phyloP scores from a whole-genome alignment of 2,797 vertebrate genomes.

The Chaunax sp. region DNA sequence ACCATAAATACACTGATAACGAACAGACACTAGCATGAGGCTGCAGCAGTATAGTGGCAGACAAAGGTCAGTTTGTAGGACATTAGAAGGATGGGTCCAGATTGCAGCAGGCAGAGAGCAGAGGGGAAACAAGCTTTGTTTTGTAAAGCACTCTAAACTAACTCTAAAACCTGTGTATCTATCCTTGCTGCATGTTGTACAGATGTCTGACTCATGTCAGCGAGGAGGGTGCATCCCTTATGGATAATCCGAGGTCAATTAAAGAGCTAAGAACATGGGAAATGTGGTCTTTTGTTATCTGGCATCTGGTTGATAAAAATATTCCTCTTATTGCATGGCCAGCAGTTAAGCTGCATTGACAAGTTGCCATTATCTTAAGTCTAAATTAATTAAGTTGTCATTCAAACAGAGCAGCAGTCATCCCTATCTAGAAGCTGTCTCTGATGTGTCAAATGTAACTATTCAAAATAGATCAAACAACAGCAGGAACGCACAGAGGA shows the following conservation, averaged over 20 bases:
- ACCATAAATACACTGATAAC: conserved; percentile 7
- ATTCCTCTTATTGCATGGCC: conserved; percentile 10
- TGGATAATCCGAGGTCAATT: conserved; percentile 1
- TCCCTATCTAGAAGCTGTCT: neutral
- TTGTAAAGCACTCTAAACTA: conserved; percentile 14
- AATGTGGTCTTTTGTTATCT: conserved; percentile 2
- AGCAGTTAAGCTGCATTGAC: conserved; percentile 1
- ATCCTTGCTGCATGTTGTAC: conserved; percentile 1
- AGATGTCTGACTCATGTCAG: conserved; percentile 23
- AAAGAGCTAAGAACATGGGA: neutral
- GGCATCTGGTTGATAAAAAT: neutral
- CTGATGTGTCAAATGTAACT: conserved; percentile 2
- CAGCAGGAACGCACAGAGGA: neutral
- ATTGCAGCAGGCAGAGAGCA: conserved; percentile 14
- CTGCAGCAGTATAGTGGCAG: conserved; percentile 5
- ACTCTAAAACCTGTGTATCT: conserved; percentile 7
- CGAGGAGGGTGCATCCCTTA: neutral
- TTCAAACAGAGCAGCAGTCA: conserved; percentile 15
- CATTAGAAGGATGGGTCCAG: conserved; percentile 16
- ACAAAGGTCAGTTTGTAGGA: conserved; percentile 25
- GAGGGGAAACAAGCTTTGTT: conserved; percentile 20
- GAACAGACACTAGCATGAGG: neutral
- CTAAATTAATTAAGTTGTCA: conserved; percentile 37
- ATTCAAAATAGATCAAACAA: conserved; percentile 8
- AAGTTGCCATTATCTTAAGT: conserved; percentile 12